Percentiles rank a stretch among this genome's conserved stretches.
phyloP scores from a whole-genome alignment of 2,888 invertebrate species.

The Hypsopygia costalis region DNA sequence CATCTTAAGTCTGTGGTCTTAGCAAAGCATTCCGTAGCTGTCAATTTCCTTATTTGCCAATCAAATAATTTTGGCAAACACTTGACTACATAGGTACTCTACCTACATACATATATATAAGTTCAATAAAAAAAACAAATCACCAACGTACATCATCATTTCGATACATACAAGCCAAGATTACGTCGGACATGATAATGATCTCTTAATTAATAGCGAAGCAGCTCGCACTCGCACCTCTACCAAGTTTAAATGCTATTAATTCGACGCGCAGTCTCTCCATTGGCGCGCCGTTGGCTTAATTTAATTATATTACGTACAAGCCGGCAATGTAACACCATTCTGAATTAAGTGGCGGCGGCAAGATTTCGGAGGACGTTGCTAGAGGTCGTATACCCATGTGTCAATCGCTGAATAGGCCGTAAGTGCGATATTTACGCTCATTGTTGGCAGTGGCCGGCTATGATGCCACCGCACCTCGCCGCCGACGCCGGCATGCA shows the following conservation, averaged over 20 bases:
- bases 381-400: constrained; percentile 11
- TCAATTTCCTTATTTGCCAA: neutral
- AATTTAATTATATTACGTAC: constrained; percentile 20
- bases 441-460: constrained; percentile 28
- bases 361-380: neutral
- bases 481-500: constrained; percentile 8
- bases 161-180: constrained; percentile 4
- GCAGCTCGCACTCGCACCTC: constrained; percentile 16
- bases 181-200: constrained; percentile 19
- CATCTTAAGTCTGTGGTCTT: too few relatives aligned
- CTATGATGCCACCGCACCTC: constrained; percentile 14
- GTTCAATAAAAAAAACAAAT: constrained; percentile 6
- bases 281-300: constrained; percentile 18
- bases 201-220: constrained; percentile 27
- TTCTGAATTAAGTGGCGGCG: constrained; percentile 10
- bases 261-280: constrained; percentile 21
- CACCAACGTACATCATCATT: constrained; percentile 8
- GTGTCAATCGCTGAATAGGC: constrained; percentile 24
- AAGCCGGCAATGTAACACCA: constrained; percentile 20
- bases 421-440: constrained; percentile 43
- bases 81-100: too few relatives aligned
- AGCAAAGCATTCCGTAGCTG: too few relatives aligned
- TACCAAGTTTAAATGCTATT: constrained; percentile 21
- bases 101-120: too few relatives aligned
- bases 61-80: too few relatives aligned